Evolutionary conservation across 2,797 vertebrate species (phyloP), one percentile per base, ranked within the genome.

Genomic region (Phalloptychus januarius): DNA sequence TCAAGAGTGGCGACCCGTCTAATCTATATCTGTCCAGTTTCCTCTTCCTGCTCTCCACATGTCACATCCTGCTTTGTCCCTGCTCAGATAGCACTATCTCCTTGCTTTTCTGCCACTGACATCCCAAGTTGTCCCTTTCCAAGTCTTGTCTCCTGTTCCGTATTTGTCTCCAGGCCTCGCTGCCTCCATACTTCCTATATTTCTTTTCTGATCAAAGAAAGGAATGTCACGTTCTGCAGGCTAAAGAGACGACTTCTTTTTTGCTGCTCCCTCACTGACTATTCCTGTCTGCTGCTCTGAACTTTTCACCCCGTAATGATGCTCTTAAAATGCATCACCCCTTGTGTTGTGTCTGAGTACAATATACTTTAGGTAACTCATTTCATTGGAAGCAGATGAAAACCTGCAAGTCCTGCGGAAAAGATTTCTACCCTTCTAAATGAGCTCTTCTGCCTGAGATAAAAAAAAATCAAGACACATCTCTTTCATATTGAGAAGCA

Each of bases 1-100:
- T 88, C 85, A 86, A 81, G 77, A 85, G 87, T 75, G 31, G 78
- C 86, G 45, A 69, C 85, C 79, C 85, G 86, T 87, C 89, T 46
- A 87, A 89, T 94, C 93, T 94, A 92, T 93, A 92, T 93, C 90
- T 86, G 90, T 91, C 89, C 92, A 78, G 89, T 86, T 94, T 93
- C 93, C 93, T 86, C 82, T 93, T 94, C 92, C 92, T 94, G 93
- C 85, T 91, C 88, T 84, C 90, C 76, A 70, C 81, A 80, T 89
- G 90, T 91, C 90, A 90, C 92, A 88, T 95, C 93, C 94, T 95
- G 93, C 79, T 83, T 74, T 92, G 84, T 89, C 84, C 79, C 70
- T 86, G 85, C 83, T 86, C 78, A 87, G 93, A 92, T 92, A 93
- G 85, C 73, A 63, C 71, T 69, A 63, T 89, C 85, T 85, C 71